Evolutionary conservation across 1,140 invertebrate species (phyloP).

Genomic region (Archivesica marissinica): DNA sequence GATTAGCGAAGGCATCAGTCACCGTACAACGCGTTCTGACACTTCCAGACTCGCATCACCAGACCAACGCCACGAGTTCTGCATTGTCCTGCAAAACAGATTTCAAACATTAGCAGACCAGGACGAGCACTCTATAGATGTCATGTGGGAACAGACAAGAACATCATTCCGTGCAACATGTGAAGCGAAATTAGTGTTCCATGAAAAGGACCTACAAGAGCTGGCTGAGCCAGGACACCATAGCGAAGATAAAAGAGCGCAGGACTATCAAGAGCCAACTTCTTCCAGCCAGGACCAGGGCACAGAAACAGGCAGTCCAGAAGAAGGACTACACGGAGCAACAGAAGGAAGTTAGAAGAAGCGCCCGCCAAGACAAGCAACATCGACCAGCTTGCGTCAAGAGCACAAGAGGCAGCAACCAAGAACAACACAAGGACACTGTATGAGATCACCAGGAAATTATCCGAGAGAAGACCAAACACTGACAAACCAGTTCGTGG

Average conservation of each 20-base stretch:
- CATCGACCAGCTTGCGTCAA: constrained; percentile 29
- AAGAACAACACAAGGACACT: constrained; percentile 25
- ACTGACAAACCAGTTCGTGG: constrained; percentile 18
- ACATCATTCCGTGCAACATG: too few relatives aligned
- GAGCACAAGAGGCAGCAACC: too few relatives aligned
- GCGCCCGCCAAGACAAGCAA: constrained; percentile 40
- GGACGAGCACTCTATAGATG: background rate
- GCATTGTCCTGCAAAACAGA: background rate
- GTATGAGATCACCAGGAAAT: constrained; percentile 28
- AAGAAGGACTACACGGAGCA: background rate
- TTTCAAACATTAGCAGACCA: background rate
- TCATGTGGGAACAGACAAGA: background rate
- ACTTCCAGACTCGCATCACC: background rate
- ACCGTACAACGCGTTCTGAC: background rate
- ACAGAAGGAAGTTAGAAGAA: constrained; percentile 54
- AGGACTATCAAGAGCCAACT: background rate
- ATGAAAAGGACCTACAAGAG: background rate
- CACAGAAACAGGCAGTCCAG: background rate
- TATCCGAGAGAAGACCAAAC: background rate
- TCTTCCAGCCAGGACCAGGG: background rate
- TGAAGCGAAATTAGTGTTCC: too few relatives aligned
- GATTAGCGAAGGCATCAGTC: background rate
- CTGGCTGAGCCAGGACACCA: background rate
- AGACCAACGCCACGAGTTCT: background rate
- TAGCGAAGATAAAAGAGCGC: background rate